These are phyloP conservation scores for Malachius bipustulatus DNA, from an alignment of 2,888 invertebrate genomes.

Conservation along the genomic window DNA sequence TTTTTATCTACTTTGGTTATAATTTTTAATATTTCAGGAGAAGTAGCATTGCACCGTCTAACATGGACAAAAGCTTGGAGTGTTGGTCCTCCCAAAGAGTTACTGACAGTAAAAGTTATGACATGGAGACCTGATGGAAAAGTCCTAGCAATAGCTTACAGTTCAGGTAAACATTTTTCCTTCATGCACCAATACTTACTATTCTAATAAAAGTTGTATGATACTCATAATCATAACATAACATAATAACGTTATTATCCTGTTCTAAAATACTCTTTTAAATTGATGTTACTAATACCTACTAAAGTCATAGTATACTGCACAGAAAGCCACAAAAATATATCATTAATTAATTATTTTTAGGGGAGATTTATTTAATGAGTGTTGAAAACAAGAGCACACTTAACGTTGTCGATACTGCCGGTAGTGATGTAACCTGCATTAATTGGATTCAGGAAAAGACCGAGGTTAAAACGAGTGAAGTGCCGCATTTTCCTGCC, in stretches of 20 bases:
- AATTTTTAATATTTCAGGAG: slow-evolving; percentile 46
- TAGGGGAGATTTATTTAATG: slow-evolving; percentile 58
- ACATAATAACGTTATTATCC: too few relatives aligned
- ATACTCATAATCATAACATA: too few relatives aligned
- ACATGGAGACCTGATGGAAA: slow-evolving; percentile 95
- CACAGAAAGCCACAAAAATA: too few relatives aligned
- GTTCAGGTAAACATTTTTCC: slow-evolving; percentile 42
- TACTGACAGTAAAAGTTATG: slow-evolving; percentile 60
- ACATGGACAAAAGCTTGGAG: slow-evolving; percentile 92
- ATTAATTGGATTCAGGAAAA: slow-evolving; percentile 53
- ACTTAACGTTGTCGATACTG: slow-evolving; percentile 51
- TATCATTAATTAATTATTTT: slow-evolving; percentile 14
- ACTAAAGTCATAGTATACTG: too few relatives aligned
- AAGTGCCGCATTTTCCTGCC: slow-evolving; percentile 5
- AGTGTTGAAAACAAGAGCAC: slow-evolving; percentile 80
- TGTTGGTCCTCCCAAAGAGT: slow-evolving; percentile 64
- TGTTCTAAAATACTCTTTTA: too few relatives aligned
- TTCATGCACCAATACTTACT: slow-evolving; percentile 2
- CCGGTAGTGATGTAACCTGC: slow-evolving; percentile 53
- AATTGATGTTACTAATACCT: too few relatives aligned
- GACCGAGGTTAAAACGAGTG: slow-evolving; percentile 20
- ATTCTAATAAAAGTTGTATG: too few relatives aligned
- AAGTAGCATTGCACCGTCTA: slow-evolving; percentile 76
- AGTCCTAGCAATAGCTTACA: slow-evolving; percentile 62
- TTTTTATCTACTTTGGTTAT: background rate